Evolutionary conservation across 1,140 invertebrate species (phyloP).

Genomic region (Oedothorax gibbosus): DNA sequence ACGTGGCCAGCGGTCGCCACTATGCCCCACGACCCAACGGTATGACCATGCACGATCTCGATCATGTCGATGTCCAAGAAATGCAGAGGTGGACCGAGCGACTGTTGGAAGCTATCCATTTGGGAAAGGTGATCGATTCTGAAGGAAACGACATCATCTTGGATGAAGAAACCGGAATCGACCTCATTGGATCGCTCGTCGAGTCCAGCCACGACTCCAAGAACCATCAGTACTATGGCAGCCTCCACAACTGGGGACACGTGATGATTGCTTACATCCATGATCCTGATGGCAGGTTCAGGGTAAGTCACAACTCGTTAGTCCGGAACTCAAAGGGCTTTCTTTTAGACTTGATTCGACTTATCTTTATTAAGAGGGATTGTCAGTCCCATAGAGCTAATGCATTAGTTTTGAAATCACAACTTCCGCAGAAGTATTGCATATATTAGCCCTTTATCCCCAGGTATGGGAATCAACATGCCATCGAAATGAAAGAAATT

Average conservation of each 20-base stretch:
- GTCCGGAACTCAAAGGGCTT: no score
- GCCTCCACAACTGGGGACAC: conserved; percentile 68
- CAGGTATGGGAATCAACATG: no score
- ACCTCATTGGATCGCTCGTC: conserved; percentile 73
- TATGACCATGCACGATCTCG: conserved; percentile 70
- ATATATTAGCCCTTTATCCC: no score
- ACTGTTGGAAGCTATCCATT: conserved; percentile 61
- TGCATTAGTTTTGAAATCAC: no score
- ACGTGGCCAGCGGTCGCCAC: conserved; percentile 75
- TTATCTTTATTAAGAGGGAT: no score
- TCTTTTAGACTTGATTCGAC: no score
- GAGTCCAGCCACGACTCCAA: conserved; percentile 72
- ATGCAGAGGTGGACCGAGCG: conserved; percentile 67
- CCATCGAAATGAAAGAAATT: no score
- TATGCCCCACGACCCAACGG: conserved; percentile 73
- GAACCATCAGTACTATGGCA: conserved; percentile 70
- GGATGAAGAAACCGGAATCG: conserved; percentile 65
- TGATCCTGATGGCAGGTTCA: conserved; percentile 75
- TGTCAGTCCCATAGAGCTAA: no score
- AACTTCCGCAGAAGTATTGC: no score
- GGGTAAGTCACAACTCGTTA: conserved; percentile 53
- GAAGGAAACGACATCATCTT: conserved; percentile 53
- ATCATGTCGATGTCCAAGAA: conserved; percentile 66
- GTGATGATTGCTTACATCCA: conserved; percentile 76
- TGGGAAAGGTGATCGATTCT: conserved; percentile 30